Conservation (phyloP, 2,797 vertebrate species). For the Graptemys geographica region DNA sequence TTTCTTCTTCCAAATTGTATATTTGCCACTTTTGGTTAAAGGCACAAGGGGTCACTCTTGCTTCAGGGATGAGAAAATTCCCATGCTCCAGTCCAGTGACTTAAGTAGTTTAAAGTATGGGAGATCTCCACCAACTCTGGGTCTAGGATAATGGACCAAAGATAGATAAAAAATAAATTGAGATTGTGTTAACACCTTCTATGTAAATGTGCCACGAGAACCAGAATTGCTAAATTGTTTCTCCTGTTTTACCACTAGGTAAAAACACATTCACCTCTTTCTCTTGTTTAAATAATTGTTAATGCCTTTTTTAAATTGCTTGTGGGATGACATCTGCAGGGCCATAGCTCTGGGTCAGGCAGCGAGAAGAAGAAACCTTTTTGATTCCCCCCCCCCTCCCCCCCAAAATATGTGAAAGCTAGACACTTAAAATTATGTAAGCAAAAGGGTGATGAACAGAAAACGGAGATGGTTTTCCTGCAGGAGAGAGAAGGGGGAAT, state of each 20-base stretch:
- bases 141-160: background rate
- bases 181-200: background rate
- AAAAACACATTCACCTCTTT: background rate
- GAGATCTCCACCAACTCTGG: background rate
- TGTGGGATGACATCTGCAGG: background rate
- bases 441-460: background rate
- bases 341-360: background rate
- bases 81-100: background rate
- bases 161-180: background rate
- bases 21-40: background rate
- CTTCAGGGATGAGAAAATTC: background rate
- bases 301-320: background rate
- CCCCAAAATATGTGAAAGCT: background rate
- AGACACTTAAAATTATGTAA: background rate
- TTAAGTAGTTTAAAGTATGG: background rate
- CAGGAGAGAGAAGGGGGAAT: background rate
- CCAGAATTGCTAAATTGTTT: background rate
- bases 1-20: background rate
- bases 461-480: background rate
- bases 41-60: slow-evolving; percentile 75
- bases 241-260: background rate
- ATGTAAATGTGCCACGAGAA: fast-evolving
- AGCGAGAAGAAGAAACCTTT: background rate
- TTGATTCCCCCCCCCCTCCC: fast-evolving
- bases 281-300: background rate